Percentiles rank a stretch among this genome's conserved stretches.
Evolutionary conservation across 2,113 vertebrate genomes (phyloP).

Genomic region (Phrynosoma blainvillii): DNA sequence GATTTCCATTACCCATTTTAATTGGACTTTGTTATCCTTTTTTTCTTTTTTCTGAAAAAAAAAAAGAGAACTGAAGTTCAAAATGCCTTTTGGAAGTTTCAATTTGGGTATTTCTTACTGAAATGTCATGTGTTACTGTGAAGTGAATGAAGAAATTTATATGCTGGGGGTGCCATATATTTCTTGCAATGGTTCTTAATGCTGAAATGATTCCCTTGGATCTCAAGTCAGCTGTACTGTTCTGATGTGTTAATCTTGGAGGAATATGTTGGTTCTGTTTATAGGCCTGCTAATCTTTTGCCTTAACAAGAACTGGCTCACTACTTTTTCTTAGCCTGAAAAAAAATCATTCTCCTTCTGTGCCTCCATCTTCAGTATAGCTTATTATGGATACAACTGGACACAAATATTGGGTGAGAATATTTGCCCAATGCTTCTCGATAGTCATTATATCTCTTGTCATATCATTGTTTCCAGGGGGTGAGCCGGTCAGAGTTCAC

Average conservation of each 20-base stretch:
- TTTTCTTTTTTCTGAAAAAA: background rate
- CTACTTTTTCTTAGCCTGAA: background rate
- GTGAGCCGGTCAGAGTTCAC: conserved; percentile 18
- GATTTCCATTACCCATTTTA: conserved; percentile 71
- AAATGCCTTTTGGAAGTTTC: conserved; percentile 69
- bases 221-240: conserved; percentile 26
- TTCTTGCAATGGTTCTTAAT: conserved; percentile 50
- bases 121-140: conserved; percentile 62
- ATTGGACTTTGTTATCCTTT: conserved; percentile 60
- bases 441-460: background rate
- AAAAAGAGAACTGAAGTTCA: conserved; percentile 68
- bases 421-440: conserved; percentile 9
- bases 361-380: background rate
- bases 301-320: conserved; percentile 12
- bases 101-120: conserved; percentile 71
- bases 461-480: background rate
- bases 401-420: conserved; percentile 33
- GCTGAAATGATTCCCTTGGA: conserved; percentile 44
- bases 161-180: conserved; percentile 39
- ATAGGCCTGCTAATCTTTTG: conserved; percentile 36
- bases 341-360: background rate
- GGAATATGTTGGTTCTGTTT: conserved; percentile 17
- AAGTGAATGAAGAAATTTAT: conserved; percentile 49
- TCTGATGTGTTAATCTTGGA: background rate
- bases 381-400: conserved; percentile 7